Conservation (phyloP, 2,113 vertebrate species). For the Lagopus leucura region DNA sequence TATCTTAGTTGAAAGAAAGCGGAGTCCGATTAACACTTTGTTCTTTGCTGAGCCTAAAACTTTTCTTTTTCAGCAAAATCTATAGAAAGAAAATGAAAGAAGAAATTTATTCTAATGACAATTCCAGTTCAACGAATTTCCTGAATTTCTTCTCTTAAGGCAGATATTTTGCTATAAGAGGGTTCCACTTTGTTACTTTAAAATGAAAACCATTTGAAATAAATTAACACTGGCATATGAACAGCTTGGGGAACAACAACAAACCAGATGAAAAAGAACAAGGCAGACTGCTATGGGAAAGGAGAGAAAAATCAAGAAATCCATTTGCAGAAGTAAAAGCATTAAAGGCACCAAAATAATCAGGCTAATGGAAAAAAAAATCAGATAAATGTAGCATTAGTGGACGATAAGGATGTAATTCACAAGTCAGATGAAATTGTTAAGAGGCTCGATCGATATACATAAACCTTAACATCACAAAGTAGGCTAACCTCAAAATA, state of each 20-base stretch:
- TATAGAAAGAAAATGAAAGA: not conserved
- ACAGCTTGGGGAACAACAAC: constrained; percentile 22
- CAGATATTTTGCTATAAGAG: not conserved
- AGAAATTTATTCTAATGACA: not conserved
- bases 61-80: not conserved
- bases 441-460: constrained; percentile 46
- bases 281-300: not conserved
- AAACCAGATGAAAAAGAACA: constrained; percentile 22
- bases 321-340: constrained; percentile 30
- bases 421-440: constrained; percentile 56
- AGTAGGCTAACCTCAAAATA: constrained; percentile 24
- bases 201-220: constrained; percentile 13
- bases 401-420: constrained; percentile 48
- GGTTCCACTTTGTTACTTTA: not conserved
- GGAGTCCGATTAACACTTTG: not conserved
- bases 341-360: constrained; percentile 52
- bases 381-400: constrained; percentile 26
- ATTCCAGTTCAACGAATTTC: not conserved
- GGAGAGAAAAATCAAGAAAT: constrained; percentile 8
- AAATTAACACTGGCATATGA: constrained; percentile 22
- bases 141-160: not conserved
- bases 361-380: constrained; percentile 39
- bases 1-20: not conserved
- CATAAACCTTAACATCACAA: not conserved
- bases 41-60: not conserved